Conservation (phyloP, 2,113 vertebrate species). For the Apodemus speciosus region DNA sequence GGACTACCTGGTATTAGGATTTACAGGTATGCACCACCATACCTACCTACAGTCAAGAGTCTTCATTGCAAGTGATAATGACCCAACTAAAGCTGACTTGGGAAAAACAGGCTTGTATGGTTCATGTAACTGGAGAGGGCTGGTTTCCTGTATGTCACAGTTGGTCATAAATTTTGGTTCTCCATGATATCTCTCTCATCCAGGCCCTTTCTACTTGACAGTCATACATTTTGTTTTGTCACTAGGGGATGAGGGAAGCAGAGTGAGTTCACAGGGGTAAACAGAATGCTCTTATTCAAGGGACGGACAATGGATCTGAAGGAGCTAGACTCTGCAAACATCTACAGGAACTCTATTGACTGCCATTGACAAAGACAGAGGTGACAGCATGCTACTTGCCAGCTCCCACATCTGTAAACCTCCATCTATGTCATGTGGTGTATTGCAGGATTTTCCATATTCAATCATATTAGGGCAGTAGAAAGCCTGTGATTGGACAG, state of each 20-base stretch:
- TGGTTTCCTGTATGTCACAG: neutral
- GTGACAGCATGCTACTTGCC: neutral
- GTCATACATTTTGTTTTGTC: neutral
- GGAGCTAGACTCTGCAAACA: neutral
- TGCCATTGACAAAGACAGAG: neutral
- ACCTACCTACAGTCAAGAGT: neutral
- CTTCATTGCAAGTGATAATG: neutral
- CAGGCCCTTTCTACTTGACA: neutral
- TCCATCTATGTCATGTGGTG: no score
- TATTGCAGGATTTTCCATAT: no score
- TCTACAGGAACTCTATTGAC: neutral
- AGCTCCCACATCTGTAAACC: neutral
- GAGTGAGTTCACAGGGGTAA: neutral
- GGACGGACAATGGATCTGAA: neutral
- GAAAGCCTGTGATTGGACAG: no score
- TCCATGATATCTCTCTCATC: neutral
- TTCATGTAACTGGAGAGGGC: neutral
- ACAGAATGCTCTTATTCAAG: neutral
- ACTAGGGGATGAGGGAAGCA: neutral
- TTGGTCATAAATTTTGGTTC: slow-evolving; percentile 13
- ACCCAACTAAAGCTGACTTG: slow-evolving; percentile 22
- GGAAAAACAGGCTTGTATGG: neutral
- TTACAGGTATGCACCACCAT: neutral
- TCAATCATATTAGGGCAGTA: no score
- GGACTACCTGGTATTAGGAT: neutral